Base-by-base conservation (phyloP, 2,113 vertebrate genomes). In the Accipiter virgatus region DNA sequence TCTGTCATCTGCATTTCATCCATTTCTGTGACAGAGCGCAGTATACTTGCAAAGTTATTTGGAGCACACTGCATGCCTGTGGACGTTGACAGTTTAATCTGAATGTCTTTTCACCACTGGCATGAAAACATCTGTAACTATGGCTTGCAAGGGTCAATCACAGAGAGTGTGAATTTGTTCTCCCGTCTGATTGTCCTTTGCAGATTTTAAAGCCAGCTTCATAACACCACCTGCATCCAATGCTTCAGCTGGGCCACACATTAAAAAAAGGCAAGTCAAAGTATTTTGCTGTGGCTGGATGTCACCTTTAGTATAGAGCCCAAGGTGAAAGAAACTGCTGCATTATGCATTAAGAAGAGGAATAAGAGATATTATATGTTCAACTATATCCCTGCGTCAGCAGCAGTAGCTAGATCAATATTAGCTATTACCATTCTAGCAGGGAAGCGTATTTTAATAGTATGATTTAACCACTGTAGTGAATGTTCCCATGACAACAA, bases 401-500 rank as follows among this genome's bases (percentile, higher is more conserved):
- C 96, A 91, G 65, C 62, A 81, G 90, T 22, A 52, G n/a, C 70
- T 85, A 73, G 38, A 96, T 95, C 96, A 97, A 96, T 97, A 97
- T 97, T 96, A 95, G 93, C 87, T 91, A 74, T 80, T 56, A 82
- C 73, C 79, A 81, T 73, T 58, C 92, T 68, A 87, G 67, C 12
- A 20, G 78, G 93, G 62, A 93, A 88, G 40, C 9, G 16, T 19
- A 55, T 91, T 92, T 94, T 81, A 89, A 36, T 16, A 80, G 79
- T 45, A 87, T 67, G 72, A 95, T 97, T 90, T 95, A 90, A 95
- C 79, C 55, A 40, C 70, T 66, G 26, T 67, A 94, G 88, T 85
- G 88, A 48, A 73, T 22, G 48, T 97, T 98, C 94, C 95, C 93
- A 96, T 88, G 94, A 94, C 95, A 98, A 95, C 97, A 21, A 70